Percentiles rank a stretch among this genome's conserved stretches.
These are phyloP conservation scores for Aphelinus certus DNA, from an alignment of 1,140 invertebrate genomes.

Conservation along the genomic window DNA sequence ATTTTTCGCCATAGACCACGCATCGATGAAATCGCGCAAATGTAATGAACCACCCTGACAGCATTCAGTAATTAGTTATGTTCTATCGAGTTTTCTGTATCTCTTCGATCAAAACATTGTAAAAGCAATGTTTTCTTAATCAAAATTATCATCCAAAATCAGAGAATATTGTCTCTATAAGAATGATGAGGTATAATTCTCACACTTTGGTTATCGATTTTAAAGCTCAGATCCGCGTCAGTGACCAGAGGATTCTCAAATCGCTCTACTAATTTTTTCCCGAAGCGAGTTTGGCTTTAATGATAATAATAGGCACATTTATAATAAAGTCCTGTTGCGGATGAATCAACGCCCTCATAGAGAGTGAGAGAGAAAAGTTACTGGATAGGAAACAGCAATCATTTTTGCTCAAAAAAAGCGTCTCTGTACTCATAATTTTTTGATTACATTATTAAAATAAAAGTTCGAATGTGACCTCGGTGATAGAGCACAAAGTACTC, in stretches of 20 bases:
- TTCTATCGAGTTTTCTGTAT: too few relatives aligned
- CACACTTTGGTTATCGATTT: too few relatives aligned
- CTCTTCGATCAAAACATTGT: too few relatives aligned
- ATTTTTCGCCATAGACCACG: too few relatives aligned
- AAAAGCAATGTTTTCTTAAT: too few relatives aligned
- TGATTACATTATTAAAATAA: background rate
- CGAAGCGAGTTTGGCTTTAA: background rate
- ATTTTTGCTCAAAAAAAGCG: background rate
- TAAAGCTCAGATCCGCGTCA: background rate
- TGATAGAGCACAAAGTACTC: too few relatives aligned
- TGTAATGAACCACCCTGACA: background rate
- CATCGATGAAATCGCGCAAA: too few relatives aligned
- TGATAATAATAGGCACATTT: slow-evolving; percentile 29
- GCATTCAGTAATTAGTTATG: background rate
- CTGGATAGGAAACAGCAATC: background rate
- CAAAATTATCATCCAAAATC: background rate
- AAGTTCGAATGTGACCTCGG: too few relatives aligned
- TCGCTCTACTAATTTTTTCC: background rate
- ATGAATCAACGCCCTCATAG: too few relatives aligned
- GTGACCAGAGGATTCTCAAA: background rate
- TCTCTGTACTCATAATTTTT: background rate
- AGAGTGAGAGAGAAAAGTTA: slow-evolving; percentile 7
- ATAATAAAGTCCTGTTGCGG: background rate
- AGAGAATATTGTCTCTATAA: slow-evolving; percentile 4
- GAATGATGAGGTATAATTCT: slow-evolving; percentile 19